Evolutionary conservation across 1,140 invertebrate genomes (phyloP), one percentile per base, ranked within the genome.

Genomic region (Diachasma alloeum): DNA sequence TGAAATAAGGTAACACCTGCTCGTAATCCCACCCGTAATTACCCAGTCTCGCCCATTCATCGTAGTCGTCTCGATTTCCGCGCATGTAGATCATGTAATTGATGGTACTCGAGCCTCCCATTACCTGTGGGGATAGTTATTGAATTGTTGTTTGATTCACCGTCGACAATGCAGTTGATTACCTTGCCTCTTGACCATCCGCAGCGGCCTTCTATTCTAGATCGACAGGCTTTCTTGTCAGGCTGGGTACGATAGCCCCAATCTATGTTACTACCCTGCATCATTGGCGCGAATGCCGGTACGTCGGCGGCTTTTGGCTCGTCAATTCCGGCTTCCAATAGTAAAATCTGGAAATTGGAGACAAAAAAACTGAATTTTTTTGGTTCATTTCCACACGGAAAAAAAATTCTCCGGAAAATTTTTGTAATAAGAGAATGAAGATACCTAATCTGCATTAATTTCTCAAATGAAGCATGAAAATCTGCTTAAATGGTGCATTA

Each of bases 21-120:
- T 92, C 86, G 80, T 93, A 96, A 10, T 91, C 91, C 94, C 94
- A 95, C 1, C 92, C 92, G 0, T 84, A 79, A 53, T 93, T 93
- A 0, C 93, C 94, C 81, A 92, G 69, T 0, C 74, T 86, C 86
- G 87, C 92, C 95, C 95, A 96, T 37, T 90, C 82, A 81, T 96
- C 92, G 80, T 94, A 96, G 83, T 96, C 95, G 15, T 84, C 75
- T 69, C 90, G 91, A 87, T 96, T 94, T 9, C 95, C 95, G 78
- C 95, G 90, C 8, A 95, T 93, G 83, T 96, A 96, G 13, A 95
- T 93, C 92, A 96, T 93, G 11, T 93, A 94, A 87, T 96, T 68
- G 11, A 68, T 90, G 1, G 92, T 91, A 74, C 94, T 95, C 0
- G 93, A 93, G 9, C 95, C 95, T 9, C 95, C 95, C 59, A 63